These are phyloP conservation scores for Cygnus atratus DNA, from an alignment of 2,113 vertebrate genomes.

Conservation along the genomic window DNA sequence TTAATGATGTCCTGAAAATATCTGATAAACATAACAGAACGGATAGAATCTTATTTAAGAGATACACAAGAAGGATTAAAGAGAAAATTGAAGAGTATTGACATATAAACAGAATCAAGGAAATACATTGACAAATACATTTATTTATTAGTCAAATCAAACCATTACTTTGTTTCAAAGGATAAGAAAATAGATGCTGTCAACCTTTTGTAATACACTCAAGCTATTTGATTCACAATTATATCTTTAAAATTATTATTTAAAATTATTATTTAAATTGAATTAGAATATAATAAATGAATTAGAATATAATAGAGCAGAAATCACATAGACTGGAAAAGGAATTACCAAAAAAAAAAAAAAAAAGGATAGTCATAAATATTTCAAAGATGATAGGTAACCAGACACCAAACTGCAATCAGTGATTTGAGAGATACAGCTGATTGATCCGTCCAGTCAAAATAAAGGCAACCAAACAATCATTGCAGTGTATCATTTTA, in stretches of 20 bases:
- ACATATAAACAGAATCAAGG: not conserved
- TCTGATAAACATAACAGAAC: not conserved
- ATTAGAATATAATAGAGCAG: not conserved
- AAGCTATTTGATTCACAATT: not conserved
- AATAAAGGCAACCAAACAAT: not conserved
- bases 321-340: not conserved
- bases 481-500: not conserved
- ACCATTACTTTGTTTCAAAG: not conserved
- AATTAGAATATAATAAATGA: not conserved
- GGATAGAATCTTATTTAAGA: not conserved
- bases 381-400: not conserved
- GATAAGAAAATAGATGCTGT: not conserved
- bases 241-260: not conserved
- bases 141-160: not conserved
- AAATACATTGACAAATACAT: not conserved
- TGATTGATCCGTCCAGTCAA: not conserved
- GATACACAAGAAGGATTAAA: not conserved
- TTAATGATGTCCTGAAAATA: not conserved
- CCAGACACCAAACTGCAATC: not conserved
- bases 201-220: not conserved
- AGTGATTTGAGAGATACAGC: not conserved
- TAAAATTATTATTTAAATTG: not conserved
- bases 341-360: not conserved
- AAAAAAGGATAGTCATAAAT: not conserved
- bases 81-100: not conserved